Evolutionary conservation across 2,888 invertebrate genomes (phyloP).

Genomic region (Thymelicus sylvestris): DNA sequence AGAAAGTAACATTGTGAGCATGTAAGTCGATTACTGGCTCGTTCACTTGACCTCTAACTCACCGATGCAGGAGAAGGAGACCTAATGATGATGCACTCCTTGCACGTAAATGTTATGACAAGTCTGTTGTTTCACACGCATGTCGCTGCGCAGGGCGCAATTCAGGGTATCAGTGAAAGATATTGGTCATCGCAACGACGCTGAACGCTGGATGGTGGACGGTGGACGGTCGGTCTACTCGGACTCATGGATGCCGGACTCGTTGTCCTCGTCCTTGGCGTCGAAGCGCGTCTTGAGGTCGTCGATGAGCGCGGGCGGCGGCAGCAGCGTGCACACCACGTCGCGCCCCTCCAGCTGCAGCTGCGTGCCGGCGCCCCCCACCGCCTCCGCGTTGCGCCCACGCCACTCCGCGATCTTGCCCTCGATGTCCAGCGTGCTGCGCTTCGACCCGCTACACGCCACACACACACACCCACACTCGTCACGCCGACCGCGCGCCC

Average conservation of each 20-base stretch:
- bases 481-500: background rate
- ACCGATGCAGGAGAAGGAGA: too few relatives aligned
- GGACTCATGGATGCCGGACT: constrained; percentile 79
- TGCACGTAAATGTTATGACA: too few relatives aligned
- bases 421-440: constrained; percentile 82
- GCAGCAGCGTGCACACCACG: constrained; percentile 70
- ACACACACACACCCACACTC: background rate
- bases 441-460: constrained; percentile 71
- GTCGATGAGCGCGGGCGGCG: constrained; percentile 68
- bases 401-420: constrained; percentile 81
- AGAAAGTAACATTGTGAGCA: too few relatives aligned
- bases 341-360: constrained; percentile 66
- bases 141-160: too few relatives aligned
- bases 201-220: too few relatives aligned
- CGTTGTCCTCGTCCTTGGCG: constrained; percentile 77
- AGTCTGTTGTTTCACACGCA: too few relatives aligned
- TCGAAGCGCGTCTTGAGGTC: constrained; percentile 76
- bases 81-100: too few relatives aligned
- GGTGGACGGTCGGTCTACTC: constrained; percentile 53
- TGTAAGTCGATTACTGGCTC: too few relatives aligned
- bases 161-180: too few relatives aligned
- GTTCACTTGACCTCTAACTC: too few relatives aligned
- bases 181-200: too few relatives aligned
- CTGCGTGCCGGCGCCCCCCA: constrained; percentile 48
- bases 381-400: constrained; percentile 57